Percentiles rank a stretch among this genome's conserved stretches.
These are phyloP conservation scores for Oreohelix idahoensis DNA, from an alignment of 1,140 invertebrate species.

Conservation along the genomic window DNA sequence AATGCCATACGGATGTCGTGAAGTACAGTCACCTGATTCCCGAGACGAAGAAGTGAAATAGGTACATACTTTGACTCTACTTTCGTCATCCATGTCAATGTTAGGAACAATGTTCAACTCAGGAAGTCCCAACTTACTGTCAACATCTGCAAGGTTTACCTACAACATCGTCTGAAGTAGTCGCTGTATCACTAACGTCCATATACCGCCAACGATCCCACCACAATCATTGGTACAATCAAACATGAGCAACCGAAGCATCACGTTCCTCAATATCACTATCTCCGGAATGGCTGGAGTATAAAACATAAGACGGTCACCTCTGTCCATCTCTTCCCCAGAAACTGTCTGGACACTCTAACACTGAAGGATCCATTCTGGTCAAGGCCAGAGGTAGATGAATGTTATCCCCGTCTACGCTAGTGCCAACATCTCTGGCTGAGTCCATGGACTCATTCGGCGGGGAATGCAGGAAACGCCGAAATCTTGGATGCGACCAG, in stretches of 20 bases:
- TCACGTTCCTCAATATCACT: background rate
- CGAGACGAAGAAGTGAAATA: too few relatives aligned
- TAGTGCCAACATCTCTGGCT: background rate
- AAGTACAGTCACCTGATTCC: too few relatives aligned
- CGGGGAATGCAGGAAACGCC: constrained; percentile 22
- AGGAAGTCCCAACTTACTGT: too few relatives aligned
- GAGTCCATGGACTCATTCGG: constrained; percentile 31
- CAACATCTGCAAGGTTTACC: too few relatives aligned
- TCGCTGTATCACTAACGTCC: too few relatives aligned
- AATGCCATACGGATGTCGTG: too few relatives aligned
- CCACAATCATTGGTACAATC: background rate
- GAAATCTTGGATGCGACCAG: constrained; percentile 16
- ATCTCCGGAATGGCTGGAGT: background rate
- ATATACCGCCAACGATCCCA: too few relatives aligned
- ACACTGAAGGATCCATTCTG: background rate
- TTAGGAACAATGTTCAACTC: too few relatives aligned
- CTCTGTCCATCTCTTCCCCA: constrained; percentile 25
- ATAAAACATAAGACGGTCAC: background rate
- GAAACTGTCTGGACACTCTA: constrained; percentile 24
- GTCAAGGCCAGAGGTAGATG: background rate
- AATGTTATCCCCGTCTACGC: constrained; percentile 35
- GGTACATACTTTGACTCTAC: too few relatives aligned
- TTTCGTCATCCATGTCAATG: too few relatives aligned
- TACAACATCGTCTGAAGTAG: too few relatives aligned
- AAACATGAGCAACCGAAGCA: background rate